Base-by-base conservation (phyloP, 2,113 vertebrate species). In the Clarias gariepinus region DNA sequence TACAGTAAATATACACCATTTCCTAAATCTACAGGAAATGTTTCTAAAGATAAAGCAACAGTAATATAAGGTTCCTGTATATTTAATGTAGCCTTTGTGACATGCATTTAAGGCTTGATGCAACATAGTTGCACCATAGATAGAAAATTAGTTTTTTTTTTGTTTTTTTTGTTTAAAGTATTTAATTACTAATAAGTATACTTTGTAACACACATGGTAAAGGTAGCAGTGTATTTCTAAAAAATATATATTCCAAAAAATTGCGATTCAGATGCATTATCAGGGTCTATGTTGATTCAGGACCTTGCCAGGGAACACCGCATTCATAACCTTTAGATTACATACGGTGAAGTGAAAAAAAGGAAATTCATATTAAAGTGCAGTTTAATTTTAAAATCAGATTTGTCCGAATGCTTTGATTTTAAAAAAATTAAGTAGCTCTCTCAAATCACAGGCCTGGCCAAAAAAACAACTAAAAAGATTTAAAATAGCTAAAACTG, bases 21-120 rank as follows among this genome's bases (percentile, higher is more conserved):
- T 71, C 19, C 6, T 25, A 76, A 57, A 84, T 15, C 53, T 13
- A 76, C 55, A 74, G 69, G 69, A 84, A 84, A 60, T 55, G 52
- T 4, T 19, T 21, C 15, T 69, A 53, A 68, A 23, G 4, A 47
- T 55, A 1, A n/a, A 33, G 5, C 28, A 33, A 13, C 10, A 47
- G 10, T 47, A 47, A 9, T 41, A 3, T 73, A 73, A 41, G 18
- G 5, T 21, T 41, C 19, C 3, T 41, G 33, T 21, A 18, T 41
- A 41, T 41, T 73, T 21, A 69, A 33, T 69, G 8, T 69, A 19
- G 4, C 1, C 19, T 73, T 36, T 73, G 69, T 73, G 69, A 23
- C 69, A 73, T 74, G 19, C 25, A 74, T 47, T 23, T 36, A 74
- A 47, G 36, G 19, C 33, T 47, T 73, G 2, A 18, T 41, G 69